Base-by-base conservation (phyloP, 2,888 invertebrate species). In the Netelia melanura region DNA sequence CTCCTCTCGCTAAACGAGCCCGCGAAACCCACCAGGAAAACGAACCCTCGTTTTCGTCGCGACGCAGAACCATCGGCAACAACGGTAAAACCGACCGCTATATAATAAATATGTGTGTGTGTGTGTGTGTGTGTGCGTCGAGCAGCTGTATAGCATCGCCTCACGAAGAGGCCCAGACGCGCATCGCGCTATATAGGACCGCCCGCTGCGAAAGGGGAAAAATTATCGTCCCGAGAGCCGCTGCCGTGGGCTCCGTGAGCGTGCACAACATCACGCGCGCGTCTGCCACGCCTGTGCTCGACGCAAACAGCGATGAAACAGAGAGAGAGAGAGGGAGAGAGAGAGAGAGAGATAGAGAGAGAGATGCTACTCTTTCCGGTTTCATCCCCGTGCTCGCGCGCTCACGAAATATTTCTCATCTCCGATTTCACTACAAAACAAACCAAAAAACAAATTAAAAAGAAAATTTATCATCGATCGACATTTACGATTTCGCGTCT, bases 151-250 rank as follows among this genome's bases (percentile, higher is more conserved):
- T 5, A n/a, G 54, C 17, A 54, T 54, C n/a, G 44, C 67, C 17
- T 76, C 54, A 67, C 65, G 43, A 38, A 58, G 21, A 38, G 65
- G 44, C 65, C 65, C 76, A 61, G 62, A 70, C 25, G 52, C 14
- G 52, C 23, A 58, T 25, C 61, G 70, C 70, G 58, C 21, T 72
- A 68, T 68, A 64, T 43, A 23, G 38, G 81, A 84, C 81, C 84
- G 81, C 81, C 84, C 81, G 84, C 61, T 81, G 84, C 64, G 81
- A 74, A 52, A 68, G 68, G 74, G 68, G 74, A 84, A 77, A 84
- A 81, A 84, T 84, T 81, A 84, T 84, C 84, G 81, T 64, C 64
- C 17, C 54, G 30, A 30, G 30, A 30, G 30, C 30, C 30, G 30
- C 30, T 30, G 30, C 30, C 17, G 54, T 54, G n/a, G 54, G 54